These are phyloP conservation scores for Tenualosa thibaudeaui DNA, from an alignment of 2,797 vertebrate genomes.

Conservation along the genomic window DNA sequence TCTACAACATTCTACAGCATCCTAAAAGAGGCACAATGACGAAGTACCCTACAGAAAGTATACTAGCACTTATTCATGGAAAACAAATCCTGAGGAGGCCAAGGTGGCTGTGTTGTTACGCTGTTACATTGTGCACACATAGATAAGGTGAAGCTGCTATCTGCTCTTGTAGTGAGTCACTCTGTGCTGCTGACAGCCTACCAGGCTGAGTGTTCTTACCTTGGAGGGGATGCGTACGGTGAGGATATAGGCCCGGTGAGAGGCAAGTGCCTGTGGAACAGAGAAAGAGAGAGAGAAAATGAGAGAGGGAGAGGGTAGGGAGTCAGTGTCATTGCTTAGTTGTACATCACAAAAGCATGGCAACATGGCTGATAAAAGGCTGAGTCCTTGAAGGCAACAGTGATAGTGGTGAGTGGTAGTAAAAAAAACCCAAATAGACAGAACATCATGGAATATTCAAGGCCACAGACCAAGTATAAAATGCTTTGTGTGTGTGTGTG, in stretches of 20 bases:
- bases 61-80: not conserved
- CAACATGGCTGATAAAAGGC: not conserved
- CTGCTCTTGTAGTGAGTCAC: not conserved
- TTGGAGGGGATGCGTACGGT: conserved; percentile 81
- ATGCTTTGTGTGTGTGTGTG: too few species aligned
- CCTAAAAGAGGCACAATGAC: not conserved
- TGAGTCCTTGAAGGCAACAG: not conserved
- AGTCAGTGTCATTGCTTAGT: not conserved
- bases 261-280: conserved; percentile 76
- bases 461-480: not conserved
- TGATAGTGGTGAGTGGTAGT: not conserved
- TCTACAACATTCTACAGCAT: not conserved
- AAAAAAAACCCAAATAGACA: not conserved
- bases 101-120: not conserved
- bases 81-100: not conserved
- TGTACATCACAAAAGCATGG: not conserved
- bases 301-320: not conserved
- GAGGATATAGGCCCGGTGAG: conserved; percentile 82
- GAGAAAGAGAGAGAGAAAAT: not conserved
- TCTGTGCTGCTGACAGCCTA: not conserved
- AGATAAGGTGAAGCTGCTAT: not conserved
- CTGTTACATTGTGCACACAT: not conserved
- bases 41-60: not conserved
- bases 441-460: not conserved
- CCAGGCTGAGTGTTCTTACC: conserved; percentile 64